Evolutionary conservation across 2,888 invertebrate genomes (phyloP), one percentile per base, ranked within the genome.

Genomic region (Drosophila anomelani): DNA sequence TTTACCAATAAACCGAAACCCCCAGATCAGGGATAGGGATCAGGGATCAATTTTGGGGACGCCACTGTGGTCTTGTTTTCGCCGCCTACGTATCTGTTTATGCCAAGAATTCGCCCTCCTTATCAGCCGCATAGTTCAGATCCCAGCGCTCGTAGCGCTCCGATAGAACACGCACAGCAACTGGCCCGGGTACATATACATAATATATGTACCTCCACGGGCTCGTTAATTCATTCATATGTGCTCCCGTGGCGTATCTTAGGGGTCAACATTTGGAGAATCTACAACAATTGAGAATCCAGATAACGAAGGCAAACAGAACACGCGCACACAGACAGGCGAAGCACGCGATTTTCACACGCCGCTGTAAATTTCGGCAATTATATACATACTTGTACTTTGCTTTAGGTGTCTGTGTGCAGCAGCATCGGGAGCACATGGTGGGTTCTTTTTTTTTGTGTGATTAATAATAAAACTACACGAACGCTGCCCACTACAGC

Each of bases 311-410:
- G 38, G 44, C 51, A 29, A 59, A 47, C 29, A 17, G 10, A 29
- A 64, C 57, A 53, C 32, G 63, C 47, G 49, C 55, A 47, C 51
- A 23, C 66, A 41, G 51, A 53, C 47, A 57, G n/a, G 20, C 41
- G n/a, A 57, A 57, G 58, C 68, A 67, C 75, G 80, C 78, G 80
- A 84, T 79, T 77, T 79, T 82, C 80, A 75, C 84, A 80, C 63
- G 73, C 41, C 64, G 17, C 66, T 63, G 82, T 75, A 71, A 77
- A 78, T 76, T 83, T 80, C 47, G 76, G 66, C 70, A 78, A 80
- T 79, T 78, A 85, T 74, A 63, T 29, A 23, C 32, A 63, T 29
- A 23, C 32, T 36, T 36, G 29, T 15, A 68, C 17, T n/a, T 46
- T 34, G 29, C 32, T 17, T 20, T 39, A 29, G 34, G 51, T 46